Conservation (phyloP, 2,888 invertebrate genomes). For the Macrophya annulata region DNA sequence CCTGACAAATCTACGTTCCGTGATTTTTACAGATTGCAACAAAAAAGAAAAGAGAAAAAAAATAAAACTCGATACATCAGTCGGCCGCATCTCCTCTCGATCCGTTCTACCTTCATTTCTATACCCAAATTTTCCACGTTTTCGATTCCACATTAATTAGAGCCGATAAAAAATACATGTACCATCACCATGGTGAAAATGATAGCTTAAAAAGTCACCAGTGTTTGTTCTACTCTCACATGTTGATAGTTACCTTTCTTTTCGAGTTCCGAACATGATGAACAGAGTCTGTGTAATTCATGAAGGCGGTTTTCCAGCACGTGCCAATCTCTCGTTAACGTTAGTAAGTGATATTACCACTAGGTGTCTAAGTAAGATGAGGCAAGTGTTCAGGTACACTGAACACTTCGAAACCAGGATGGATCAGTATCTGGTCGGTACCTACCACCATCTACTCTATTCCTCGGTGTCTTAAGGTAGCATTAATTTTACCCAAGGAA, state of each 20-base stretch:
- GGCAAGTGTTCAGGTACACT: background rate
- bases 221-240: background rate
- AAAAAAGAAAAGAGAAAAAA: too few species aligned
- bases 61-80: slow-evolving; percentile 38
- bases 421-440: slow-evolving; percentile 56
- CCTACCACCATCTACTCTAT: background rate
- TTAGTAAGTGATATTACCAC: slow-evolving; percentile 21
- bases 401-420: slow-evolving; percentile 56
- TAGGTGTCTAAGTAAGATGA: background rate
- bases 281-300: slow-evolving; percentile 5
- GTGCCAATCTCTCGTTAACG: slow-evolving; percentile 10
- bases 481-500: slow-evolving; percentile 64
- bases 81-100: slow-evolving; percentile 28
- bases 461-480: slow-evolving; percentile 58
- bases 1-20: slow-evolving; percentile 69
- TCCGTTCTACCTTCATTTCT: background rate
- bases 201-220: background rate
- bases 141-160: background rate
- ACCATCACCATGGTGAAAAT: too few species aligned
- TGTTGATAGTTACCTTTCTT: background rate
- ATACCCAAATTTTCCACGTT: background rate
- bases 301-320: slow-evolving; percentile 9
- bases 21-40: slow-evolving; percentile 53
- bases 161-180: background rate
- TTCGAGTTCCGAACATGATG: too few species aligned